A percentile compares a stretch with the other conserved stretches of the same genome.
phyloP scores from a whole-genome alignment of 2,888 invertebrate species.

The Volucella zonaria region DNA sequence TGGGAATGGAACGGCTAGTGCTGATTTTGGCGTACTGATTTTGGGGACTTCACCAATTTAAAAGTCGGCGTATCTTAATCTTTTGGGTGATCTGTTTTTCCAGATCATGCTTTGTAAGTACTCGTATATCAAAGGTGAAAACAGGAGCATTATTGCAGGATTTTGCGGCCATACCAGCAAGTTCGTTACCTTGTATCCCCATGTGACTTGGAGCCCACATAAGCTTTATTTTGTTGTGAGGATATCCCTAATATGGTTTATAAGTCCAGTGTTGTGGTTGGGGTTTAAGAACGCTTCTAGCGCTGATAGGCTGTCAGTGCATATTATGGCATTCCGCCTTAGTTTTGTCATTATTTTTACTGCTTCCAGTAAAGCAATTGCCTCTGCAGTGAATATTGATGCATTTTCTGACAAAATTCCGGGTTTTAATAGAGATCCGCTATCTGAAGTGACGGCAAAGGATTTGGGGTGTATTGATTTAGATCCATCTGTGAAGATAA shows the following conservation, averaged over 20 bases:
- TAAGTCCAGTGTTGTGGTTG: slow-evolving; percentile 1
- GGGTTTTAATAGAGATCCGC: not conserved
- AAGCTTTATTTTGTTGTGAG: not conserved
- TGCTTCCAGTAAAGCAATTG: not conserved
- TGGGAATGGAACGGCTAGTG: not conserved
- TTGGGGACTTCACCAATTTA: not conserved
- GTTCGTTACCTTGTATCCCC: not conserved
- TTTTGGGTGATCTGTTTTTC: not conserved
- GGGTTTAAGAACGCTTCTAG: not conserved
- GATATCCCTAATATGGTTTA: not conserved
- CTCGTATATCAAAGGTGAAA: not conserved
- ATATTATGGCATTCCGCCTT: not conserved
- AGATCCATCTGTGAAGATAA: not conserved
- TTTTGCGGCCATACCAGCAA: slow-evolving; percentile 17
- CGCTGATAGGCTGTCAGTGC: not conserved
- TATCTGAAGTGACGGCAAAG: not conserved
- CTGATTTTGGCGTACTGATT: not conserved
- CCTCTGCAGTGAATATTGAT: not conserved
- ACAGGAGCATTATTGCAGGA: not conserved
- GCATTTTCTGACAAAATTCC: not conserved
- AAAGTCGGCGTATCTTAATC: not conserved
- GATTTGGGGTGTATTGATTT: not conserved
- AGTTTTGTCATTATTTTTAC: not conserved
- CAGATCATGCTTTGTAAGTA: slow-evolving; percentile 6
- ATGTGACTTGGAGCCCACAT: no score